Evolutionary conservation across 1,140 invertebrate genomes (phyloP), one percentile per base, ranked within the genome.

Genomic region (Papilio aristodemus): DNA sequence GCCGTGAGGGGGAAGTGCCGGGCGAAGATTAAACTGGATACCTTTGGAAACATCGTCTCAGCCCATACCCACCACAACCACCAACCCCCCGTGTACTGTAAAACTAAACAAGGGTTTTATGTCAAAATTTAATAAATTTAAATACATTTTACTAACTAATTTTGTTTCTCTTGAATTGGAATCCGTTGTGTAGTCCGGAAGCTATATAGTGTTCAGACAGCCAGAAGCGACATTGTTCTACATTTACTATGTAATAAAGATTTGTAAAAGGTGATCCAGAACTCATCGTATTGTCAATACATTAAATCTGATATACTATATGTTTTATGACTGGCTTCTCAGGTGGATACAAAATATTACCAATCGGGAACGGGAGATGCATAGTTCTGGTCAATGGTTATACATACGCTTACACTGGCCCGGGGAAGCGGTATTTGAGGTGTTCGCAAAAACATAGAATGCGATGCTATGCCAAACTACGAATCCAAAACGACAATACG

Each of bases 11-110:
- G 41, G 9, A 62, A 64, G 10, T 78, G 76, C 62, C 19, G n/a
- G 11, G 71, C 69, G 5, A 71, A 46, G 13, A 19, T 76, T 14
- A 59, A 17, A 9, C n/a, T 76, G 5, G 69, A 76, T 39, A 38
- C 64, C 19, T 17, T 39, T 1, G 71, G 72, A 0, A 59, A 14
- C 2, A 63, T 79, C 4, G 3, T 67, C 11, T 5, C 6, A 9
- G 71, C 58, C 2, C 32, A 57, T 36, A 67, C 14, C 0, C 10
- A 41, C 2, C 73, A 78, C 46, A 75, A 73, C 32, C 76, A 78
- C 25, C 69, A 50, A 13, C 76, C 74, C 1, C 74, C 74, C 0
- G 39, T 14, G 11, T 60, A 66, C 7, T 27, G 19, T 10, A 68
- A 36, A 60, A 70, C 39, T 9, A 22, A 17, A 1, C 1, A 41